Evolutionary conservation across 2,797 vertebrate species (phyloP), one percentile per base, ranked within the genome.

Genomic region (Acrossocheilus wenchowensis): DNA sequence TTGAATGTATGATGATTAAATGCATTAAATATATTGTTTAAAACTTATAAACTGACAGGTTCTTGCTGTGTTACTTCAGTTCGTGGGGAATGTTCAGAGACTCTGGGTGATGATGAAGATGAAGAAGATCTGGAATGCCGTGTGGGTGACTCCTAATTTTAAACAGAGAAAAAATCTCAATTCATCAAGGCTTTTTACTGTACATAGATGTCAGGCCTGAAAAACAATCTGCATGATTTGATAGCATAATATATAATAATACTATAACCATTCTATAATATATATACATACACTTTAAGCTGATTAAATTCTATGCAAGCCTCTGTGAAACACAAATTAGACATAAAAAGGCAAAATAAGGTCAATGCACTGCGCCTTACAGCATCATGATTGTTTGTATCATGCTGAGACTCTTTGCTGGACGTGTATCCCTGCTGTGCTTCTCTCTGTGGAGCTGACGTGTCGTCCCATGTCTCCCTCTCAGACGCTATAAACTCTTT

Each of bases 381-480:
- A 23, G 52, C 6, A 21, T 86, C 78, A 26, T 82, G 48, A 36
- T 54, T 78, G 36, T 69, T 36, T 54, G n/a, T 73, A 21, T 80
- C 36, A 4, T 60, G 57, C 68, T 48, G 60, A 36, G 69, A 52
- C 48, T 57, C 81, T 11, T 82, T 71, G 9, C 62, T 39, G 54
- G 79, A 77, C 0, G 5, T 10, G n/a, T 86, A 15, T 19, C 39
- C 79, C 1, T 66, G 60, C 9, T 74, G 71, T 12, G 11, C 39
- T 66, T 83, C 81, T 34, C 17, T 69, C 43, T 52, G 45, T 19
- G 12, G 17, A 48, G 48, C 77, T 10, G 72, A 78, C 30, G 64
- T 68, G 50, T 39, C 15, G 4, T 80, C 57, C 72, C 21, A 69
- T 39, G 48, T 83, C 66, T 90, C 83, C 80, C 10, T 34, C 19